Evolutionary conservation across 2,888 invertebrate species (phyloP), one percentile per base, ranked within the genome.

Genomic region (Euzophera pinguis): DNA sequence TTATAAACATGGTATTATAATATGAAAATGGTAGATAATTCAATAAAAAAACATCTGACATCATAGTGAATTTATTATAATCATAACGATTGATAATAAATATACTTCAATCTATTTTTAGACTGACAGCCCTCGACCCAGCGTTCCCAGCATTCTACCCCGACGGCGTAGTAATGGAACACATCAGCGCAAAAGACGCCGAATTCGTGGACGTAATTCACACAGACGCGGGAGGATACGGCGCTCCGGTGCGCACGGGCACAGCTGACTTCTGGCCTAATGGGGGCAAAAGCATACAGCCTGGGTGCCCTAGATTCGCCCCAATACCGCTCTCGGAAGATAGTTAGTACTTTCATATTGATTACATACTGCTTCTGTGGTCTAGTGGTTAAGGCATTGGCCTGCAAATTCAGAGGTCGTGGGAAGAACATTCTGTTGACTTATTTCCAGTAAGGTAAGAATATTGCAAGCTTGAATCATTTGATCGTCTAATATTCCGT

Each of bases 141-240:
- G 92, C 92, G 8, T 92, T 92, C 68, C 93, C 92, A 32, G 83
- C 87, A 6, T 93, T 92, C 67, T 92, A 92, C 63, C 89, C 90
- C 0, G 88, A 86, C 37, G 86, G 86, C 1, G 76, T 89, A 45
- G 69, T 89, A 53, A 81, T 87, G 83, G 86, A 86, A 10, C 92
- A 92, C 60, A 71, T 93, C 9, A 82, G 64, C 37, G 83, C 84
- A 1, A 78, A 76, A 1, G 92, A 93, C 67, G 93, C 93, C 0
- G 90, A 91, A 47, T 92, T 92, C 42, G 93, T 93, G 1, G 93
- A 94, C 71, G 91, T 94, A 4, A 94, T 95, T 54, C 95, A 95
- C 67, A 93, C 94, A 0, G 93, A 94, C 61, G 92, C 92, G 0
- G 92, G 92, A 27, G 81, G 89, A 0, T 92, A 92, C 55, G 93